Base-by-base conservation (phyloP, 2,888 invertebrate genomes). In the Hypercompe scribonia region DNA sequence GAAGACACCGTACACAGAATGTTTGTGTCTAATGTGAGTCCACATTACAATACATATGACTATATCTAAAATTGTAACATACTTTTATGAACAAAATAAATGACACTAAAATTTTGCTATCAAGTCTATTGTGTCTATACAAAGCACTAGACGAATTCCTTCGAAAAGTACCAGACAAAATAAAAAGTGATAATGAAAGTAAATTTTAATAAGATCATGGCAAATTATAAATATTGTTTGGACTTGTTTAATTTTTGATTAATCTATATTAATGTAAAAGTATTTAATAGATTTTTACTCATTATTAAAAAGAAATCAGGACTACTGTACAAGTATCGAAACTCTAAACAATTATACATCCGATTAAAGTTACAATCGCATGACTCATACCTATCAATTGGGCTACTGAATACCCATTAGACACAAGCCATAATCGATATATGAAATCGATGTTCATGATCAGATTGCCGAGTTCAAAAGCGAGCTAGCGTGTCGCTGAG, bases 381-480 rank as follows among this genome's bases (percentile, higher is more conserved):
- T 65, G 15, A 46, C 28, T 54, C 54, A 68, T 15, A 24, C 31
- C 33, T 31, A 46, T 36, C 58, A 5, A 15, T 54, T 61, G 46
- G 34, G 36, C 50, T n/a, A 65, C 50, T 72, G 81, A 84, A 75
- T 81, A 78, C 71, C 83, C 80, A 81, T 84, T 82, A 82, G 82
- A 82, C 82, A 87, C 86, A 82, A 84, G 84, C 76, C 75, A 78
- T 72, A 71, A 80, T 82, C 79, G 77, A 80, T 82, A 79, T 81
- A 78, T 69, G 31, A 75, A 74, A 76, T 81, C 78, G 84, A 80
- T 85, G 81, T 78, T 89, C 87, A 85, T 87, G 80, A 89, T 92
- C 93, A 96, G 96, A 96, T 95, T 95, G 96, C 92, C 95, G 96
- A 85, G 87, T 96, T 82, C 92, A 90, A 89, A 96, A 95, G 92